Evolutionary conservation across 1,140 invertebrate species (phyloP), one percentile per base, ranked within the genome.

Genomic region (Diprion similis): DNA sequence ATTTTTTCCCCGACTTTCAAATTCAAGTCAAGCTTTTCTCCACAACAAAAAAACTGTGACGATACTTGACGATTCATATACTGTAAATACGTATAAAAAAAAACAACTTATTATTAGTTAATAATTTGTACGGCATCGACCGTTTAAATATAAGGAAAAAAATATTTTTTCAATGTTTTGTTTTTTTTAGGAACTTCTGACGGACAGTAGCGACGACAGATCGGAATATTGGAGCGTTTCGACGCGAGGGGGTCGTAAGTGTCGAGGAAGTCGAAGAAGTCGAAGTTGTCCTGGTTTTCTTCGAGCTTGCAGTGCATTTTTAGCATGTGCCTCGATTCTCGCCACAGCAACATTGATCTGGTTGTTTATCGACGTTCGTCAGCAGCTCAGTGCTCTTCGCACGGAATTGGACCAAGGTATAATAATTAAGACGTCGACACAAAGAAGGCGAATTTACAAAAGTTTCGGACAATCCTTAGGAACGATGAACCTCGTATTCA

Each of bases 361-460:
- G 91, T 87, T 93, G 6, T 93, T 93, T 80, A 90, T 92, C 47
- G 92, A 93, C 78, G 91, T 93, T 46, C 88, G 92, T 77, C 88
- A 92, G 74, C 92, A 93, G 83, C 90, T 92, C 70, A 90, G 90
- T 10, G 90, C 90, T 9, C 87, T 93, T 8, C 88, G 92, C 75
- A 89, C 87, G 65, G 90, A 93, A 81, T 89, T 93, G 81, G 91
- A 93, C 81, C 90, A 91, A 92, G 92, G 92, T 93, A 84, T 70
- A 70, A 64, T 10, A 71, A 37, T 37, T 37, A 37, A 37, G 24
- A 6, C 6, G 24, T 37, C 24, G 6, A 37, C 2, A 37, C 24
- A 37, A 37, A 6, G 6, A 37, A 37, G 6, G 24, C 24, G 24
- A 37, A 37, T 37, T 37, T 37, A 37, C 1, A 6, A 37, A 37